Evolutionary conservation across 2,113 vertebrate species (phyloP).

Genomic region (Corythoichthys haematopterus): DNA sequence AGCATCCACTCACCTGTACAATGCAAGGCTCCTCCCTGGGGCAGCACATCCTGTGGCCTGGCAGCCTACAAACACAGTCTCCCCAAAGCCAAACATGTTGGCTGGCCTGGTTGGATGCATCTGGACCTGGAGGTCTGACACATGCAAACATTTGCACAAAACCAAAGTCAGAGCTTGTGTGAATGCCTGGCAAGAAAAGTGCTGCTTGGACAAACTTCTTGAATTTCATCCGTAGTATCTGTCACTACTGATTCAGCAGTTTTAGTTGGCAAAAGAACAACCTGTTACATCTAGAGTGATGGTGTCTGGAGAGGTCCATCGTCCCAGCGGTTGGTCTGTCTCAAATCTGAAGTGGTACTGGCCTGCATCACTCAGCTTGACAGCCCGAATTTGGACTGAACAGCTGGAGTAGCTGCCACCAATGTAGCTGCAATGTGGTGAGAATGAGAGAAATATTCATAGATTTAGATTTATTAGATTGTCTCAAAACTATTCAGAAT

Average conservation of each 20-base stretch:
- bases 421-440: conserved; percentile 47
- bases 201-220: background rate
- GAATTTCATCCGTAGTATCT: background rate
- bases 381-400: conserved; percentile 64
- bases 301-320: conserved; percentile 72
- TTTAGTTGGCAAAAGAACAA: conserved; percentile 9
- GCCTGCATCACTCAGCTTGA: conserved; percentile 69
- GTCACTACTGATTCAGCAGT: background rate
- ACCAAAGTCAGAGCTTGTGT: background rate
- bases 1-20: conserved; percentile 57
- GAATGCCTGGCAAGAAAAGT: background rate
- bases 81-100: conserved; percentile 69
- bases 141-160: conserved; percentile 8
- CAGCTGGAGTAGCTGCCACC: conserved; percentile 65
- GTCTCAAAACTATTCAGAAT: background rate
- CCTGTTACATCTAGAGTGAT: conserved; percentile 69
- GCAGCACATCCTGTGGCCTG: conserved; percentile 70
- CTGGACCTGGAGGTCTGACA: conserved; percentile 72
- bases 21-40: conserved; percentile 61
- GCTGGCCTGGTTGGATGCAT: conserved; percentile 61
- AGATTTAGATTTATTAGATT: background rate
- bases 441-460: background rate
- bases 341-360: conserved; percentile 76
- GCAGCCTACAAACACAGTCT: conserved; percentile 72
- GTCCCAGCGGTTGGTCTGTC: conserved; percentile 67